Percentiles rank a stretch among this genome's conserved stretches.
Evolutionary conservation across 2,888 invertebrate genomes (phyloP).

Genomic region (Sinelater perroti): DNA sequence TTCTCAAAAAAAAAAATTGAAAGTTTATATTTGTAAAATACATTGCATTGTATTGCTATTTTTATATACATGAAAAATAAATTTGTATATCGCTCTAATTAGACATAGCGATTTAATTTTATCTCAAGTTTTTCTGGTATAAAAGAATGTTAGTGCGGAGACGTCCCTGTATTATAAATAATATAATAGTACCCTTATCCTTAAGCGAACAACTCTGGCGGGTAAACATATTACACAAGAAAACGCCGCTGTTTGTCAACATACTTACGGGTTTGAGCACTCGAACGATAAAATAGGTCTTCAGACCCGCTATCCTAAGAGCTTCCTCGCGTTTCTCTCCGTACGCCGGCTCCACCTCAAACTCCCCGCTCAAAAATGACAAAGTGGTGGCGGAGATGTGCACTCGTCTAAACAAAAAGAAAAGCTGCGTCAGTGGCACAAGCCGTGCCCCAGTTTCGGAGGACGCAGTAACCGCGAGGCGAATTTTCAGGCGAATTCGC

Average conservation of each 20-base stretch:
- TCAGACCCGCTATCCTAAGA: slow-evolving; percentile 85
- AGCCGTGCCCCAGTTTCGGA: neutral
- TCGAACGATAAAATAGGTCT: slow-evolving; percentile 90
- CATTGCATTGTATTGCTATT: too few relatives aligned
- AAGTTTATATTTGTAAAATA: too few relatives aligned
- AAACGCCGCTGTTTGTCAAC: slow-evolving; percentile 12
- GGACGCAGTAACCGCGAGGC: slow-evolving; percentile 1
- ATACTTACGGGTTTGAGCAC: slow-evolving; percentile 81
- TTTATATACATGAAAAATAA: too few relatives aligned
- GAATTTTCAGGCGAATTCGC: neutral
- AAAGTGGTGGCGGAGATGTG: slow-evolving; percentile 93
- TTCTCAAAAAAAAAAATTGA: too few relatives aligned
- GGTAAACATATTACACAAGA: slow-evolving; percentile 1
- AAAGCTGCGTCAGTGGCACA: neutral
- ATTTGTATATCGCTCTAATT: too few relatives aligned
- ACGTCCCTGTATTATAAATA: too few relatives aligned
- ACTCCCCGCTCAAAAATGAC: slow-evolving; percentile 86
- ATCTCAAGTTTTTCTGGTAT: too few relatives aligned
- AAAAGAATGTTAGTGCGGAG: too few relatives aligned
- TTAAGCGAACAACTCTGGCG: neutral
- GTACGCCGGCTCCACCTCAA: slow-evolving; percentile 90
- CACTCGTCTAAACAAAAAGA: slow-evolving; percentile 71
- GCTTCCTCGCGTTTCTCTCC: slow-evolving; percentile 94
- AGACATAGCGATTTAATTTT: too few relatives aligned
- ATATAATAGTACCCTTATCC: too few relatives aligned